A percentile compares a stretch with the other conserved stretches of the same genome.
Conservation (phyloP, 2,888 invertebrate genomes). For the Pyrrhia umbra region DNA sequence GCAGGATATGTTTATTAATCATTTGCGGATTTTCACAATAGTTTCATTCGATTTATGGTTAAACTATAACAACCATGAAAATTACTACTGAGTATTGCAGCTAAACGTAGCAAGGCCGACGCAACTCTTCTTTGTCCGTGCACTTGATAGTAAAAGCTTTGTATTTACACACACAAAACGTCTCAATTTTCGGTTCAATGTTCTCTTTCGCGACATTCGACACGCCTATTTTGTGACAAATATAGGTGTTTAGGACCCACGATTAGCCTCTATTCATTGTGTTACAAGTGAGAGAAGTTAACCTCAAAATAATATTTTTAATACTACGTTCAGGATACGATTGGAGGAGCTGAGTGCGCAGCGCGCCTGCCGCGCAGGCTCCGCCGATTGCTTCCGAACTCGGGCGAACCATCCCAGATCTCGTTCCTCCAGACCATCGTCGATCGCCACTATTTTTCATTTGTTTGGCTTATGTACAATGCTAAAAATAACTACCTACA, state of each 20-base stretch:
- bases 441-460: slow-evolving; percentile 61
- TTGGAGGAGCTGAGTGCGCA: slow-evolving; percentile 81
- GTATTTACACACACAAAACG: slow-evolving; percentile 90
- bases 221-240: slow-evolving; percentile 73
- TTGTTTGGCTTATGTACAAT: slow-evolving; percentile 55
- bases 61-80: slow-evolving; percentile 75
- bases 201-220: slow-evolving; percentile 89
- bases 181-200: slow-evolving; percentile 85
- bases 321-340: slow-evolving; percentile 86
- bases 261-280: slow-evolving; percentile 76
- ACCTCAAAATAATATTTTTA: slow-evolving; percentile 89
- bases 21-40: slow-evolving; percentile 76
- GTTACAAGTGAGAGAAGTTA: slow-evolving; percentile 79
- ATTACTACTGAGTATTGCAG: slow-evolving; percentile 74
- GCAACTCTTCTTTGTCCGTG: slow-evolving; percentile 88
- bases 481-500: slow-evolving; percentile 22
- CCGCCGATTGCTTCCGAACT: slow-evolving; percentile 76
- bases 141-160: slow-evolving; percentile 89
- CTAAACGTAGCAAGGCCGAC: slow-evolving; percentile 75
- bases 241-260: slow-evolving; percentile 70
- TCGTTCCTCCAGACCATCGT: slow-evolving; percentile 54
- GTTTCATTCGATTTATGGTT: slow-evolving; percentile 69
- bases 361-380: slow-evolving; percentile 75
- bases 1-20: slow-evolving; percentile 77
- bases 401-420: slow-evolving; percentile 67